Evolutionary conservation across 1,140 invertebrate species (phyloP).

Genomic region (Uloborus diversus): DNA sequence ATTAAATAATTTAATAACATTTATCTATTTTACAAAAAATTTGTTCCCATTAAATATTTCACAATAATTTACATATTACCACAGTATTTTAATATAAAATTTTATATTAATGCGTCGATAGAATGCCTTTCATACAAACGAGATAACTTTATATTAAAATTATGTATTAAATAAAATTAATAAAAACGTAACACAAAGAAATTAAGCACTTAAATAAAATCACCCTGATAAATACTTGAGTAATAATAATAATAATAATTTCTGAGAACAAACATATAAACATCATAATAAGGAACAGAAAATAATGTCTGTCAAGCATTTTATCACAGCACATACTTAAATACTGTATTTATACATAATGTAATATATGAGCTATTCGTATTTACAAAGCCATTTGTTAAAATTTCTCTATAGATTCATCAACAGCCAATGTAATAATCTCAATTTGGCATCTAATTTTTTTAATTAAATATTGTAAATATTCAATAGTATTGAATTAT

Average conservation of each 20-base stretch:
- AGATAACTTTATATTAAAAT: constrained; percentile 1
- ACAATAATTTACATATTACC: not conserved
- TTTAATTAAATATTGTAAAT: constrained; percentile 4
- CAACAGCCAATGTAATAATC: constrained; percentile 48
- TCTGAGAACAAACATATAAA: constrained; percentile 35
- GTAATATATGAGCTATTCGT: not conserved
- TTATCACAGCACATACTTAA: constrained; percentile 54
- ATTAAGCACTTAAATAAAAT: constrained; percentile 36
- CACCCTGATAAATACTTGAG: constrained; percentile 25
- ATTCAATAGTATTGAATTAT: not conserved
- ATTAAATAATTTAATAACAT: constrained; percentile 27
- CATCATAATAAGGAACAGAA: constrained; percentile 43
- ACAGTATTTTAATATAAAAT: no score
- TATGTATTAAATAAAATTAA: constrained; percentile 20
- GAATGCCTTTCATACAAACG: not conserved
- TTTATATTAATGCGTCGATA: not conserved
- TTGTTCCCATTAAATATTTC: not conserved
- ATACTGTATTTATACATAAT: constrained; percentile 46
- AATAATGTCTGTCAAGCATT: constrained; percentile 20
- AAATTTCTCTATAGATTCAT: constrained; percentile 27
- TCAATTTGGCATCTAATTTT: constrained; percentile 35
- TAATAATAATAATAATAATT: constrained; percentile 2
- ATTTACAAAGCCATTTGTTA: constrained; percentile 34
- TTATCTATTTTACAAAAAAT: not conserved
- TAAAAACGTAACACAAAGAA: constrained; percentile 45